A percentile compares a stretch with the other conserved stretches of the same genome.
Conservation (phyloP, 2,888 invertebrate species). For the Phalangium opilio region DNA sequence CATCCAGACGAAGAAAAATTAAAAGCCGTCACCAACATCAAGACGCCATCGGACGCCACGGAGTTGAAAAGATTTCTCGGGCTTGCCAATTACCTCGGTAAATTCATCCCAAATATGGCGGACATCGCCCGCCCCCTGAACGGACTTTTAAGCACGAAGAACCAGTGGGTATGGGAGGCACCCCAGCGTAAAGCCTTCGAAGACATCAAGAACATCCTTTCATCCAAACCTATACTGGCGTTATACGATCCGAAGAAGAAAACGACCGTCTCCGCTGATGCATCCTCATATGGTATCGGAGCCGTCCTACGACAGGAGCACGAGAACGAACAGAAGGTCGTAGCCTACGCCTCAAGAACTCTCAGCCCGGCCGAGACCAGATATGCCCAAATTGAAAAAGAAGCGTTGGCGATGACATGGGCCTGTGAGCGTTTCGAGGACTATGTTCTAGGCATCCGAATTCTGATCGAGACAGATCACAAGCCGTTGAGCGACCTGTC, state of each 20-base stretch:
- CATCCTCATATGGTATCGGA: slow-evolving; percentile 26
- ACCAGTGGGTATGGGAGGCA: neutral
- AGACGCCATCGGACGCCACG: neutral
- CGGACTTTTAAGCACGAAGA: neutral
- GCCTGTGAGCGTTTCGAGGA: slow-evolving; percentile 27
- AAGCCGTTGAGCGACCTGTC: slow-evolving; percentile 29
- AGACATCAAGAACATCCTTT: neutral
- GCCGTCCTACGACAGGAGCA: slow-evolving; percentile 20
- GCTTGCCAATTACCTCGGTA: slow-evolving; percentile 1
- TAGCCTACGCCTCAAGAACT: slow-evolving; percentile 25
- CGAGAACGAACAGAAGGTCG: neutral
- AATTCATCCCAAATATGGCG: neutral
- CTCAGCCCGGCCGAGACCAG: slow-evolving; percentile 24
- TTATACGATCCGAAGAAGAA: slow-evolving; percentile 1
- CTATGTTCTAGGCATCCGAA: slow-evolving; percentile 24
- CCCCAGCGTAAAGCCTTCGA: neutral
- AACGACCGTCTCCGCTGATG: neutral
- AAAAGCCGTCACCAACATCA: neutral
- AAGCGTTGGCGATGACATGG: slow-evolving; percentile 27
- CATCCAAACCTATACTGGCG: neutral
- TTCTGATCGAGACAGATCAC: slow-evolving; percentile 29
- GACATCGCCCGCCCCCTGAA: neutral
- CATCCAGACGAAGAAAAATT: neutral
- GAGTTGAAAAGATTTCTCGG: slow-evolving; percentile 1
- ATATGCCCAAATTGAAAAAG: slow-evolving; percentile 30